These are phyloP conservation scores for Numenius phaeopus DNA, from an alignment of 2,797 vertebrate genomes.

Conservation along the genomic window DNA sequence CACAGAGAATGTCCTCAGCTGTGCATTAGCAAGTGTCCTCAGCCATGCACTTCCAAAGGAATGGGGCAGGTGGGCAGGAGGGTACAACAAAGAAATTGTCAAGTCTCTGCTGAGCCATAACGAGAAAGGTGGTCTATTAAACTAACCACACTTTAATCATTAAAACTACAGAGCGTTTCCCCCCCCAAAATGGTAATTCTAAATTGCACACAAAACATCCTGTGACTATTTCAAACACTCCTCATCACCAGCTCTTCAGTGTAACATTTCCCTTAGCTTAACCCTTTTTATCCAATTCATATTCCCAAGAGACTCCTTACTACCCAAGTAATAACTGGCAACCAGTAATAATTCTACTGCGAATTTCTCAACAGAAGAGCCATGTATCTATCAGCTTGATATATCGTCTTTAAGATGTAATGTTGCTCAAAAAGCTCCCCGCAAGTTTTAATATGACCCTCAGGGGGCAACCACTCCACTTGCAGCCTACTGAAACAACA, in stretches of 20 bases:
- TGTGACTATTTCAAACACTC: constrained; percentile 34
- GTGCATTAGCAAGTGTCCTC: neutral
- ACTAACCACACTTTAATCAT: constrained; percentile 21
- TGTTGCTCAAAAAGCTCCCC: constrained; percentile 77
- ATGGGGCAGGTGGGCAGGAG: neutral
- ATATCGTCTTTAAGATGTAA: constrained; percentile 74
- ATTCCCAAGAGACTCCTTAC: constrained; percentile 68
- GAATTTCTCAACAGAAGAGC: constrained; percentile 72
- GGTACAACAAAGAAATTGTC: neutral
- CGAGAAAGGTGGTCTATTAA: constrained; percentile 39
- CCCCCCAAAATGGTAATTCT: neutral
- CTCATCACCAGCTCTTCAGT: constrained; percentile 43
- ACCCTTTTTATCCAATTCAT: constrained; percentile 72
- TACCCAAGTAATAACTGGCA: constrained; percentile 74
- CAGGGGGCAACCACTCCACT: constrained; percentile 76
- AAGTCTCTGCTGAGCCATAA: constrained; percentile 38
- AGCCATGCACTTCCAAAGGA: neutral
- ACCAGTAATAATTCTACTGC: constrained; percentile 73
- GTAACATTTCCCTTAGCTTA: constrained; percentile 65
- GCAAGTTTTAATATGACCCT: constrained; percentile 81
- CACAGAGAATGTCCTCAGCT: neutral
- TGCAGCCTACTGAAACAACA: constrained; percentile 82
- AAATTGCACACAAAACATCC: neutral
- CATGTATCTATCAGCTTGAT: constrained; percentile 78
- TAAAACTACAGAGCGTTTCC: constrained; percentile 42